These are phyloP conservation scores for Hemicordylus capensis DNA, from an alignment of 2,113 vertebrate genomes.

Conservation along the genomic window DNA sequence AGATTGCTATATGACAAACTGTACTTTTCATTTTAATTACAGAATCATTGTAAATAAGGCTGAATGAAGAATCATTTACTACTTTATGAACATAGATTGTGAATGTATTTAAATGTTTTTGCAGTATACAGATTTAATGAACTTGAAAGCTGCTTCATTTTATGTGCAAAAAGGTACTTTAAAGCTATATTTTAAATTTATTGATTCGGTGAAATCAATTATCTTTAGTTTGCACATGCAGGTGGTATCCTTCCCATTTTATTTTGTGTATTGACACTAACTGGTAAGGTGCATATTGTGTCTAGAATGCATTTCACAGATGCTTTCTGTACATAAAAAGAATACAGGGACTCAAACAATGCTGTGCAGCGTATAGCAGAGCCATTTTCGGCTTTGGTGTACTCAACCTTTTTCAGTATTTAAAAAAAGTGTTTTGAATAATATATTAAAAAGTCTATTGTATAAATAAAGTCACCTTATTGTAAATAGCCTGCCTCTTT, in stretches of 20 bases:
- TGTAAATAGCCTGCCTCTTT: constrained; percentile 76
- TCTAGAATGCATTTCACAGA: constrained; percentile 92
- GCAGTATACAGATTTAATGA: constrained; percentile 89
- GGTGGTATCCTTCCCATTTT: constrained; percentile 87
- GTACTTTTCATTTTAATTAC: constrained; percentile 86
- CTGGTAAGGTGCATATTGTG: constrained; percentile 83
- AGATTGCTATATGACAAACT: constrained; percentile 84
- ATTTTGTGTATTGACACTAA: constrained; percentile 84
- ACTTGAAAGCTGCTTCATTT: constrained; percentile 96
- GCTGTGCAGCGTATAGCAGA: constrained; percentile 92
- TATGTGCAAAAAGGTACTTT: constrained; percentile 90
- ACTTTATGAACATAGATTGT: constrained; percentile 95
- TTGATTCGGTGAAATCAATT: constrained; percentile 84
- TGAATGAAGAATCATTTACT: constrained; percentile 91
- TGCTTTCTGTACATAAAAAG: constrained; percentile 91
- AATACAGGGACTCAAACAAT: constrained; percentile 85
- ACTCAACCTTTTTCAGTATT: constrained; percentile 99
- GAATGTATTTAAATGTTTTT: constrained; percentile 96
- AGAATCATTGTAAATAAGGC: constrained; percentile 93
- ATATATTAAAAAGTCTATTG: constrained; percentile 96
- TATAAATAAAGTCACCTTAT: constrained; percentile 98
- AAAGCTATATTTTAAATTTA: constrained; percentile 85
- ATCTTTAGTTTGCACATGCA: constrained; percentile 89
- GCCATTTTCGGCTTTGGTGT: constrained; percentile 98
- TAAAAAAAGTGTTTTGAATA: constrained; percentile 99